These are phyloP conservation scores for Dexiosoma caninum DNA, from an alignment of 2,888 invertebrate genomes.

Conservation along the genomic window DNA sequence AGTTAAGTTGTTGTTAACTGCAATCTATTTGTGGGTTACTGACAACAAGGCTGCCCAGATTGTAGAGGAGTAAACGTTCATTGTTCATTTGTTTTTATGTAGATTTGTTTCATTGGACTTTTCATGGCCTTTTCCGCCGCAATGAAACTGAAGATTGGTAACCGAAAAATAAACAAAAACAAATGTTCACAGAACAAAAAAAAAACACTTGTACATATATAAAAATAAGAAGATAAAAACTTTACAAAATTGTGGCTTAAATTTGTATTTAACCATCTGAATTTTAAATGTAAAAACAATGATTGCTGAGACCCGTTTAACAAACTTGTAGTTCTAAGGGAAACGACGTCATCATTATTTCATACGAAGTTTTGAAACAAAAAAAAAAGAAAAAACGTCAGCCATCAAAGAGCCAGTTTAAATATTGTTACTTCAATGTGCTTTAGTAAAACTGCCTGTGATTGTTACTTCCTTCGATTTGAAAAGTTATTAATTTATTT, in stretches of 20 bases:
- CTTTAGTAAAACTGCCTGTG: neutral
- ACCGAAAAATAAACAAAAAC: conserved; percentile 35
- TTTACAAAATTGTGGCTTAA: conserved; percentile 58
- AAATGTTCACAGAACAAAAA: conserved; percentile 31
- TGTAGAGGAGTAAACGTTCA: neutral
- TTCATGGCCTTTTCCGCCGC: conserved; percentile 19
- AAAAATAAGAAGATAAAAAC: no score
- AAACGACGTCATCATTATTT: neutral
- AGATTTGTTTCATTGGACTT: conserved; percentile 47
- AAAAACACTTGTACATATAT: no score
- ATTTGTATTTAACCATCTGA: conserved; percentile 40
- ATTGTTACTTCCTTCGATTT: neutral
- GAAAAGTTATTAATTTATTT: no score
- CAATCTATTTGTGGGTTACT: conserved; percentile 41
- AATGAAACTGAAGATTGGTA: conserved; percentile 36
- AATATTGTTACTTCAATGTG: conserved; percentile 16
- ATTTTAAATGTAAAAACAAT: neutral
- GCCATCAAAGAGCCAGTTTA: conserved; percentile 26
- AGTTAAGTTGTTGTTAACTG: conserved; percentile 41
- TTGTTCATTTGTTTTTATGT: conserved; percentile 45
- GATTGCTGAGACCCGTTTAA: neutral
- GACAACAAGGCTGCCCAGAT: neutral
- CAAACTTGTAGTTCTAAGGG: no score
- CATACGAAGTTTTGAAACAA: conserved; percentile 3
- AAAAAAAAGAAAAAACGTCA: no score